Conservation (phyloP, 2,797 vertebrate genomes). For the Enteromius thamalakanensis region DNA sequence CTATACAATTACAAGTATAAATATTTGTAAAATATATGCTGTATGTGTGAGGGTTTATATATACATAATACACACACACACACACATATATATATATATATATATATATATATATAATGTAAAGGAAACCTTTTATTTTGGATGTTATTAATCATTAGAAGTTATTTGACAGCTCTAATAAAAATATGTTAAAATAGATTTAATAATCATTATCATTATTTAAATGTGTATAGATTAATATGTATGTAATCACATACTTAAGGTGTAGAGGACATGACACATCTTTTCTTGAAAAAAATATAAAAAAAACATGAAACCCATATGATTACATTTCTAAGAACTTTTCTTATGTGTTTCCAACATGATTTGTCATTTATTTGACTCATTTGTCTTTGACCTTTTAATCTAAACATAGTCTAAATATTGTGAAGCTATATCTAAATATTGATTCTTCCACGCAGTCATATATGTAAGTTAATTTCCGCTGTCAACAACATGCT, state of each 20-base stretch:
- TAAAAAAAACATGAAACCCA: background rate
- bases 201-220: background rate
- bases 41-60: too few relatives aligned
- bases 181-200: background rate
- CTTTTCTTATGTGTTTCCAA: background rate
- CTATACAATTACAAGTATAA: too few relatives aligned
- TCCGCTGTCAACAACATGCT: background rate
- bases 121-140: too few relatives aligned
- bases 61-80: too few relatives aligned
- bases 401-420: background rate
- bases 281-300: background rate
- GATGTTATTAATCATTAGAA: too few relatives aligned
- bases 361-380: background rate
- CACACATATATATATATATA: too few relatives aligned
- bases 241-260: background rate
- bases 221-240: background rate
- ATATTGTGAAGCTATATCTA: background rate
- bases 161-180: too few relatives aligned
- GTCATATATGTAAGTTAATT: background rate
- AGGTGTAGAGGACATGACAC: background rate
- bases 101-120: too few relatives aligned
- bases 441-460: background rate
- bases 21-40: too few relatives aligned
- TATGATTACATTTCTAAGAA: background rate
- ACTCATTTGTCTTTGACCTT: background rate